Percentiles rank a stretch among this genome's conserved stretches.
Evolutionary conservation across 2,888 invertebrate genomes (phyloP).

Genomic region (Conomelus anceps): DNA sequence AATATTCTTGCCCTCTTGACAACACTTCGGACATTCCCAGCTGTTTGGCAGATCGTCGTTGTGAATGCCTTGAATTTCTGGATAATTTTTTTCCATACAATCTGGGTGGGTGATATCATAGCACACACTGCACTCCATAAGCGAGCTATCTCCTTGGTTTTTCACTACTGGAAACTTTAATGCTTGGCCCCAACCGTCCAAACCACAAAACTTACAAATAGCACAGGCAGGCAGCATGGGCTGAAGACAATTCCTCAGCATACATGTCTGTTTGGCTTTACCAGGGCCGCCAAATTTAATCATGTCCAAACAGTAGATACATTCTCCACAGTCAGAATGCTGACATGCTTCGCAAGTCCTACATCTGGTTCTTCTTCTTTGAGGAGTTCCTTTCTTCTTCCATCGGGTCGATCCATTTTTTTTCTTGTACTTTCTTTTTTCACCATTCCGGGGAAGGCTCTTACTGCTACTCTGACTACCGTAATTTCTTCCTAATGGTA

Average conservation of each 20-base stretch:
- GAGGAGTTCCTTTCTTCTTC: constrained; percentile 27
- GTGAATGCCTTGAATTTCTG: constrained; percentile 57
- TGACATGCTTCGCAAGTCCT: constrained; percentile 92
- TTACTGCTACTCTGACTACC: constrained; percentile 41
- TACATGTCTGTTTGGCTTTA: constrained; percentile 91
- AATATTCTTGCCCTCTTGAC: constrained; percentile 78
- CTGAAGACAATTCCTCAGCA: constrained; percentile 87
- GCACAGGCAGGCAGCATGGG: constrained; percentile 91
- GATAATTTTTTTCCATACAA: constrained; percentile 54
- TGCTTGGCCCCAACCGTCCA: constrained; percentile 61
- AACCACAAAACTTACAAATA: constrained; percentile 78
- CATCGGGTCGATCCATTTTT: not conserved
- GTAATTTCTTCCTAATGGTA: not conserved
- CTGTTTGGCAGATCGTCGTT: constrained; percentile 95
- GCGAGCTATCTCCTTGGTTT: constrained; percentile 60
- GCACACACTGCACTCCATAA: constrained; percentile 94
- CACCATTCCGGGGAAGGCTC: constrained; percentile 42
- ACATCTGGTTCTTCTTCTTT: constrained; percentile 36
- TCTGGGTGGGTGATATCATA: constrained; percentile 90
- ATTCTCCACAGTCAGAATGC: constrained; percentile 89
- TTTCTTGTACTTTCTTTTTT: not conserved
- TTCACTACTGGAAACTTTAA: constrained; percentile 40
- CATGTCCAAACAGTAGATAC: constrained; percentile 93
- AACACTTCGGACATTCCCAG: constrained; percentile 95
- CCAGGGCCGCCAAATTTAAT: constrained; percentile 95